Base-by-base conservation (phyloP, 2,113 vertebrate species). In the Hydrolagus affinis region DNA sequence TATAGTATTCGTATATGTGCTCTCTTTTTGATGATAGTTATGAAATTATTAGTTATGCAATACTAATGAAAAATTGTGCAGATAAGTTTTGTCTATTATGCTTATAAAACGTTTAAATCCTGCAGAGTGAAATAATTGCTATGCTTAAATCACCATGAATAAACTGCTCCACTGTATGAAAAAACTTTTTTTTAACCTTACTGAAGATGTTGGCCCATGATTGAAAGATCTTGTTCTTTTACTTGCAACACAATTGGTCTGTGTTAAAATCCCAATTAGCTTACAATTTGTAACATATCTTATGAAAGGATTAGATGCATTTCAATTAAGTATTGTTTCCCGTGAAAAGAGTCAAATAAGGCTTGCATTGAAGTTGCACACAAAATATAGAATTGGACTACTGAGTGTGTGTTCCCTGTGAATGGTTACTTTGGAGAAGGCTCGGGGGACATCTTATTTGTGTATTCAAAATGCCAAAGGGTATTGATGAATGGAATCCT, bases 111-210 rank as follows among this genome's bases (percentile, higher is more conserved):
- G 75, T 25, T 78, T 78, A 78, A 78, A 78, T 78, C 57, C 21
- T 78, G 56, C n/a, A 23, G 57, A 78, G 75, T 78, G 32, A n/a
- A 76, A 57, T 76, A 57, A 76, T 76, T 76, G 17, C 74, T 21
- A 19, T 21, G n/a, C 17, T 76, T 76, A 76, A 76, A 76, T n/a
- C 44, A 11, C 17, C 44, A 76, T 76, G 21, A 11, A 56, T 10
- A 76, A 76, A 57, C 8, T 57, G 32, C 11, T 76, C 44, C 19
- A 76, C 17, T 76, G 19, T 76, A 1, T 76, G 32, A 76, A 76
- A 76, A 56, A 15, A 21, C 32, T 21, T 32, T 44, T 21, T 10
- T 75, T 3, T 56, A 30, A 75, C 73, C 23, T 8, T 32, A 32
- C 7, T 75, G 19, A 44, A 21, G 73, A 19, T 19, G 11, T 44